Evolutionary conservation across 2,888 invertebrate species (phyloP).

Genomic region (Eulithis prunata): DNA sequence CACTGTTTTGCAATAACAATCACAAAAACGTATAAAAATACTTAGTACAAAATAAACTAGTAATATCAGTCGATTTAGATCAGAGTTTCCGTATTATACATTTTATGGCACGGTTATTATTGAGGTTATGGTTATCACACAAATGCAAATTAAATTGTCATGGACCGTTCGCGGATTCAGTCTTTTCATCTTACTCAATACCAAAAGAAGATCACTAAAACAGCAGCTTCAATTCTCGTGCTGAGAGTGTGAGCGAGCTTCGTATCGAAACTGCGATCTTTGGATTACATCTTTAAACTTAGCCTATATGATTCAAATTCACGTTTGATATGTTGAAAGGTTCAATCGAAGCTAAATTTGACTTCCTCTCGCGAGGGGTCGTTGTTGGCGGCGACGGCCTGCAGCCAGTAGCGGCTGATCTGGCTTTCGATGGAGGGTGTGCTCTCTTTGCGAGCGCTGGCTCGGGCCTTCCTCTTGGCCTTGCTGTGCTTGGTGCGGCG

Average conservation of each 20-base stretch:
- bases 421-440: constrained; percentile 93
- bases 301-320: constrained; percentile 46
- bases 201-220: constrained; percentile 38
- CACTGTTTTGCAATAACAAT: constrained; percentile 26
- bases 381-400: constrained; percentile 84
- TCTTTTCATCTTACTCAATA: constrained; percentile 56
- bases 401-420: constrained; percentile 87
- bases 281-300: constrained; percentile 59
- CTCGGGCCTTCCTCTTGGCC: constrained; percentile 71
- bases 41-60: constrained; percentile 37
- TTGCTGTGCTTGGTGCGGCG: constrained; percentile 77
- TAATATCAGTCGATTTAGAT: constrained; percentile 53
- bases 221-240: constrained; percentile 17
- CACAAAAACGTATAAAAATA: constrained; percentile 32
- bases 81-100: constrained; percentile 33
- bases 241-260: constrained; percentile 15
- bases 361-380: constrained; percentile 82
- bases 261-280: constrained; percentile 35
- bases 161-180: constrained; percentile 60
- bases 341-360: constrained; percentile 78
- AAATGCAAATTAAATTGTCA: constrained; percentile 56
- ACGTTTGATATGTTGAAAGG: constrained; percentile 36
- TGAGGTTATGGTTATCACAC: constrained; percentile 60
- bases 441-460: constrained; percentile 85
- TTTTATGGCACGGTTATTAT: constrained; percentile 58